Conservation (phyloP, 2,888 invertebrate genomes). For the Candidula unifasciata region DNA sequence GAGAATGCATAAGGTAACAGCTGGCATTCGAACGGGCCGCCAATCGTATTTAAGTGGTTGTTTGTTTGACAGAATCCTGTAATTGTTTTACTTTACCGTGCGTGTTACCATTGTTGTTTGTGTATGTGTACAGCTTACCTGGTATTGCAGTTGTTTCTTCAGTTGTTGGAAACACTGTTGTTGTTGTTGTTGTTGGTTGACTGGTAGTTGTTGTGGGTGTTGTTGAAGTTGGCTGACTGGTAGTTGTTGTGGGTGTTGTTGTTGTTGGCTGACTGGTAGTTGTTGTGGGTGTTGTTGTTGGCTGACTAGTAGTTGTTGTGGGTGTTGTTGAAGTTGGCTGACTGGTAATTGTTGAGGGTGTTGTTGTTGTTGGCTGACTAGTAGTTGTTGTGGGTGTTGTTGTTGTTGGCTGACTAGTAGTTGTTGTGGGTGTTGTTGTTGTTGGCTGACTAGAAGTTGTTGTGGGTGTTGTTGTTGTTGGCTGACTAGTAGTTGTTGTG, state of each 20-base stretch:
- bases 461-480: too few relatives aligned
- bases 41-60: too few relatives aligned
- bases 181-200: too few relatives aligned
- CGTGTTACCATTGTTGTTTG: too few relatives aligned
- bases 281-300: background rate
- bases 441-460: background rate
- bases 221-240: background rate
- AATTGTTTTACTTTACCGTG: too few relatives aligned
- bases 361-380: slow-evolving; percentile 2
- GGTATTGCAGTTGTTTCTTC: too few relatives aligned
- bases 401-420: slow-evolving; percentile 4
- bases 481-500: background rate
- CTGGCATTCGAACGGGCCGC: too few relatives aligned
- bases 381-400: slow-evolving; percentile 5
- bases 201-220: slow-evolving; percentile 1
- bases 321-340: background rate
- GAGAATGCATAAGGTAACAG: too few relatives aligned
- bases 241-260: background rate
- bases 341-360: background rate
- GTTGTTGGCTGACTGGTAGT: background rate
- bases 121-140: too few relatives aligned
- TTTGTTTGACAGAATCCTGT: too few relatives aligned
- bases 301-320: background rate
- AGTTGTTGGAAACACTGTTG: too few relatives aligned
- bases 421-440: background rate